These are phyloP conservation scores for Cassiopea andromeda DNA, from an alignment of 30 jellyfish, hydroid and myxozoan genomes.

Conservation along the genomic window DNA sequence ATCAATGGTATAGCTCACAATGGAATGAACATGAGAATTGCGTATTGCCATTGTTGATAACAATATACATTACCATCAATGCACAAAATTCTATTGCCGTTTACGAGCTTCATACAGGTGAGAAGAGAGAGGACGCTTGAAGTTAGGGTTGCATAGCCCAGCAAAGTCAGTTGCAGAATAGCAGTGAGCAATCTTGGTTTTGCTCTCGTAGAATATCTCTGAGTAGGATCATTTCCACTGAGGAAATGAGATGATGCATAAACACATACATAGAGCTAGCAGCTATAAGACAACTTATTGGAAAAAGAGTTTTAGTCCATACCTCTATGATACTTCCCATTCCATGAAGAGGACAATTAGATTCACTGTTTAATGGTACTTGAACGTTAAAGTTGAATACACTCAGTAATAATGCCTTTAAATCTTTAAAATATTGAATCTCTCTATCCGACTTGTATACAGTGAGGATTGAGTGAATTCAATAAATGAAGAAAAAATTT, in stretches of 20 bases:
- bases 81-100: constrained; percentile 10
- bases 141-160: not conserved
- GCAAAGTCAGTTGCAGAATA: not conserved
- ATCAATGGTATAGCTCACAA: constrained; percentile 32
- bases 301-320: not conserved
- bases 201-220: not conserved
- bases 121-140: constrained; percentile 22
- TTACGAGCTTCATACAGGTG: constrained; percentile 22
- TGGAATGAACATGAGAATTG: not conserved
- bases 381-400: not conserved
- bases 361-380: not conserved
- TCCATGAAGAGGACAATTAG: not conserved
- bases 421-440: not conserved
- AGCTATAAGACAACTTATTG: not conserved
- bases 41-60: constrained; percentile 44
- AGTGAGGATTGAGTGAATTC: constrained; percentile 7
- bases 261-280: not conserved
- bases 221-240: not conserved
- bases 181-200: not conserved
- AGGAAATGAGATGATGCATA: not conserved
- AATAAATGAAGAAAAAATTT: constrained; percentile 40
- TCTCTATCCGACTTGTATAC: constrained; percentile 11
- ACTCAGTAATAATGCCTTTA: not conserved
- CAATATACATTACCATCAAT: constrained; percentile 26
- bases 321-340: not conserved